Evolutionary conservation across 2,113 vertebrate genomes (phyloP).

Genomic region (Gulo gulo): DNA sequence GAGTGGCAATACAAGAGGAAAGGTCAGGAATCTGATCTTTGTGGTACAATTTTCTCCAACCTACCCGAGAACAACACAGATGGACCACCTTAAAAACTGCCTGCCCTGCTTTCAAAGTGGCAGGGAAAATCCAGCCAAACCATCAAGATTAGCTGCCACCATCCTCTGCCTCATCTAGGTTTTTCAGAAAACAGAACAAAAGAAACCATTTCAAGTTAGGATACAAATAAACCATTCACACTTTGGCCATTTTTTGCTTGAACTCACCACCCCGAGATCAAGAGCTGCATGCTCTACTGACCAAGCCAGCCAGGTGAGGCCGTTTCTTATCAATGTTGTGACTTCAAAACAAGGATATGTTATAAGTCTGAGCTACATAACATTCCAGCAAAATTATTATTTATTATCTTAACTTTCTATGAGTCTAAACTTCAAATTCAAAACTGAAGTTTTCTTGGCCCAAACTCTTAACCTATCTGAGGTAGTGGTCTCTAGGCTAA

Average conservation of each 20-base stretch:
- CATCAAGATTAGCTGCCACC: background rate
- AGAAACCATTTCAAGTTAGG: constrained; percentile 7
- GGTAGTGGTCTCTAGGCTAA: background rate
- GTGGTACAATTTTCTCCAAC: background rate
- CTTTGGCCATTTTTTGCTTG: background rate
- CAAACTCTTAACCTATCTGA: background rate
- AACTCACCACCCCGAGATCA: background rate
- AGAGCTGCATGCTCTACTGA: background rate
- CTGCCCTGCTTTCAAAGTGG: background rate
- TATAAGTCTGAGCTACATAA: background rate
- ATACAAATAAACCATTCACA: background rate
- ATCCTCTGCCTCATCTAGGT: background rate
- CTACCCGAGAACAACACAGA: background rate
- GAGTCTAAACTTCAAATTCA: background rate
- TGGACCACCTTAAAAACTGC: background rate
- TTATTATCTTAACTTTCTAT: background rate
- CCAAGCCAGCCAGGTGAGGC: background rate
- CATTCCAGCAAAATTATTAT: background rate
- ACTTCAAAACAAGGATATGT: constrained; percentile 22
- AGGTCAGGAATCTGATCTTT: background rate
- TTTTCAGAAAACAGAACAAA: constrained; percentile 36
- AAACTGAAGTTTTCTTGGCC: constrained; percentile 5
- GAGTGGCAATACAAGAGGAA: background rate
- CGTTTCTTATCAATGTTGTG: background rate
- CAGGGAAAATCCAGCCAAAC: background rate